phyloP scores from a whole-genome alignment of 1,140 invertebrate species.

The Drosophila albomicans region DNA sequence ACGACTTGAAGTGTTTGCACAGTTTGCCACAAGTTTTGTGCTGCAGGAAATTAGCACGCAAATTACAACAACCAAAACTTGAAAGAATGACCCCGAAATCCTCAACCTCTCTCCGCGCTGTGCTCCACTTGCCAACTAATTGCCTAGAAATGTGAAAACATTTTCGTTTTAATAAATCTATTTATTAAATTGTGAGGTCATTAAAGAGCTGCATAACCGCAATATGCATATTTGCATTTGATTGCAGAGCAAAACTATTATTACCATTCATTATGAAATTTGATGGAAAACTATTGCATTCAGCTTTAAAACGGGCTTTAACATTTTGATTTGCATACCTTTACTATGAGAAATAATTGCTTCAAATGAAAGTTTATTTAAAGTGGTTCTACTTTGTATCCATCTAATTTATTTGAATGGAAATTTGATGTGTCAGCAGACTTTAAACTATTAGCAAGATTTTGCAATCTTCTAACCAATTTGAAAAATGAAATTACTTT shows the following conservation, averaged over 20 bases:
- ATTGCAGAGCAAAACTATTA: not conserved
- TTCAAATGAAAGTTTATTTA: no score
- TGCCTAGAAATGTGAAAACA: conserved; percentile 42
- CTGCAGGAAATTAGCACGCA: conserved; percentile 73
- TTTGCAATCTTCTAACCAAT: no score
- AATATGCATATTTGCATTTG: not conserved
- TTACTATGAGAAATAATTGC: no score
- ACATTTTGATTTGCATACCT: no score
- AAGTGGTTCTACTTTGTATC: no score
- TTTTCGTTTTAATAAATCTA: conserved; percentile 26
- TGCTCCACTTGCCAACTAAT: conserved; percentile 21
- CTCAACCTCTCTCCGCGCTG: no score
- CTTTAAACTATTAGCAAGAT: no score
- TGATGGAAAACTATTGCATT: not conserved
- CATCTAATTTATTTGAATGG: no score
- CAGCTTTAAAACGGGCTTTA: not conserved
- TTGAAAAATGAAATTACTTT: no score
- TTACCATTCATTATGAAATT: not conserved
- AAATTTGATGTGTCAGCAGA: no score
- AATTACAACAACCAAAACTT: conserved; percentile 54
- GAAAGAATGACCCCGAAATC: conserved; percentile 2
- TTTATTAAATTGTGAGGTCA: conserved; percentile 13
- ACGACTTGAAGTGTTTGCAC: conserved; percentile 60
- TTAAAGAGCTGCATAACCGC: conserved; percentile 3
- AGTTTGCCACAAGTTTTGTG: conserved; percentile 50